These are phyloP conservation scores for Temnopleurus reevesii DNA, from an alignment of 53 echinoderm and acorn worm species.

Conservation along the genomic window DNA sequence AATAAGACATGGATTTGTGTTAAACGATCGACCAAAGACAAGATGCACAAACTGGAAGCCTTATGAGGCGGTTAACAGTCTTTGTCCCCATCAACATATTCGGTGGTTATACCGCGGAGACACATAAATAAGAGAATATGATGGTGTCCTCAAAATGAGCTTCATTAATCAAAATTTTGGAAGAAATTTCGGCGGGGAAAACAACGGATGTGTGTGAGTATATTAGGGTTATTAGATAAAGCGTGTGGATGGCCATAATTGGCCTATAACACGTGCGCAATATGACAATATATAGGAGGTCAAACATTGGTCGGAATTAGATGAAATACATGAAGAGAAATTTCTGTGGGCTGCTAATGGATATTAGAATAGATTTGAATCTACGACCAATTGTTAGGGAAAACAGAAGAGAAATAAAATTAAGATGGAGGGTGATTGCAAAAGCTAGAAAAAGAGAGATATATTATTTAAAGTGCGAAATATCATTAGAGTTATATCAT, in stretches of 20 bases:
- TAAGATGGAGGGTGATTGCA: not conserved
- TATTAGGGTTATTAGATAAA: not conserved
- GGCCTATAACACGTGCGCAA: slow-evolving; percentile 1
- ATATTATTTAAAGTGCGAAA: too few species aligned
- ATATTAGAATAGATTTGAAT: not conserved
- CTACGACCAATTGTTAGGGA: not conserved
- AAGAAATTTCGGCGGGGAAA: slow-evolving; percentile 1
- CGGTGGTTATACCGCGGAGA: not conserved
- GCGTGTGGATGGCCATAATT: not conserved
- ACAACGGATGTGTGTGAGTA: slow-evolving; percentile 38
- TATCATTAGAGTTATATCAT: too few species aligned
- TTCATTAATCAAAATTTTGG: slow-evolving; percentile 45
- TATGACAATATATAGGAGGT: not conserved
- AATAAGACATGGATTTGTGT: slow-evolving; percentile 47
- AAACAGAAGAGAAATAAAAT: not conserved
- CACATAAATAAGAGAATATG: not conserved
- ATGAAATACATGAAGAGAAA: slow-evolving; percentile 16
- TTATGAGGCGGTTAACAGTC: not conserved
- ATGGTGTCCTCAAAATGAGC: not conserved
- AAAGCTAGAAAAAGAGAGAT: not conserved
- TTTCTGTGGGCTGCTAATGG: not conserved
- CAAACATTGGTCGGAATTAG: not conserved
- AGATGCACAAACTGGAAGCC: not conserved
- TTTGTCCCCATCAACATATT: not conserved
- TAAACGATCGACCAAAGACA: slow-evolving; percentile 11